Evolutionary conservation across 1,140 invertebrate genomes (phyloP), one percentile per base, ranked within the genome.

Genomic region (Thaumatotibia leucotreta): DNA sequence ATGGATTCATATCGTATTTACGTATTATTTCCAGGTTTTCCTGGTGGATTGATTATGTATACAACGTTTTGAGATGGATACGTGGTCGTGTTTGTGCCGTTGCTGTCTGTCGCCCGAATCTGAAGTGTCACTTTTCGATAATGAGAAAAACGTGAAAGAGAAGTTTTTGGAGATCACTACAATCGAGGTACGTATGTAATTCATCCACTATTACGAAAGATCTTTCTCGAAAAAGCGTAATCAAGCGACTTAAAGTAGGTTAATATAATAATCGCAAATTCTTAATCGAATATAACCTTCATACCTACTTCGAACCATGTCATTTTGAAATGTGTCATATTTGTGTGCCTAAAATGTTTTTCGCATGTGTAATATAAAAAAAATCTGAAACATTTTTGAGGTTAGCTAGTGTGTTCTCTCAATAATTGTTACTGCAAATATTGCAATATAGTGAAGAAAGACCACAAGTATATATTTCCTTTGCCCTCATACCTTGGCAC

Each of bases 21-120:
- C 74, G 69, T 77, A 52, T 79, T 67, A 80, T 80, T 90, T 88
- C 73, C 84, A 88, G 86, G 70, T 70, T 78, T 83, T 77, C 76
- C 69, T 72, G 74, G 76, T 45, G 70, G 74, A 63, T 77, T 81
- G 75, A 82, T 83, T 71, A 88, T 83, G 77, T 76, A 69, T 73
- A 65, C 70, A 69, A 65, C 69, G 31, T 76, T 80, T 69, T 80
- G 73, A 89, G 65, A 90, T 91, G 89, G 86, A 89, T 73, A 83
- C 82, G 63, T 91, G 86, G 84, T 76, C 82, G n/a, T 79, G 86
- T 77, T 80, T 90, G 35, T 92, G 91, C 75, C 82, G 91, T 23
- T 87, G 85, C 70, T 92, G 91, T 70, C 75, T 92, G 52, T 79
- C 82, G 49, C 82, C 86, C 33, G 72, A 89, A 76, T 73, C 80